A percentile compares a stretch with the other conserved stretches of the same genome.
Conservation (phyloP, 23 tunicate species). For the Clavelina lepadiformis region DNA sequence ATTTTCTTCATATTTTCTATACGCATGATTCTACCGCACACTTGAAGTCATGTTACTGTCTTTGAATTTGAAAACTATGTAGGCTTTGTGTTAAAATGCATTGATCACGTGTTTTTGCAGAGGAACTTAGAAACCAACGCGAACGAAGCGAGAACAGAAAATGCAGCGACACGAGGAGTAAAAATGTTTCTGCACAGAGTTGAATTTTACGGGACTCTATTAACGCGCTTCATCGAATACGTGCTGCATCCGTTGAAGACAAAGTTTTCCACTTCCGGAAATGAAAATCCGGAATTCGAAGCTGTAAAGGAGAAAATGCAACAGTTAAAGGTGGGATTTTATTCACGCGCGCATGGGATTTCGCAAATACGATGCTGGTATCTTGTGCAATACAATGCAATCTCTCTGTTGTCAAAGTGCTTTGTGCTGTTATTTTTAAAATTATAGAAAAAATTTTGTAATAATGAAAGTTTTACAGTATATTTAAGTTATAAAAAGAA, state of each 20-base stretch:
- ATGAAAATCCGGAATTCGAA: slow-evolving; percentile 39
- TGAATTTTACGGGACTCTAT: slow-evolving; percentile 70
- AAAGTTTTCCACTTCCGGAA: slow-evolving; percentile 26
- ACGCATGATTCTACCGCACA: too few relatives aligned
- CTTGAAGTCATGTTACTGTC: too few relatives aligned
- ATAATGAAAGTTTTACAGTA: neutral
- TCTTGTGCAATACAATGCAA: neutral
- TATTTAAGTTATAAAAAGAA: neutral
- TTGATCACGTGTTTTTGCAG: slow-evolving; percentile 34
- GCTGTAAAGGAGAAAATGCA: slow-evolving; percentile 52
- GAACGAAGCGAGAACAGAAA: slow-evolving; percentile 47
- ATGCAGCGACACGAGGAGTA: slow-evolving; percentile 80
- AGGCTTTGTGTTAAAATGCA: too few relatives aligned
- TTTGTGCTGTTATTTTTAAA: neutral
- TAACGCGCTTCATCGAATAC: slow-evolving; percentile 67
- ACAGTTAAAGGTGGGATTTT: slow-evolving; percentile 34
- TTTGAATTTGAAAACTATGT: too few relatives aligned
- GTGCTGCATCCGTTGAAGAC: slow-evolving; percentile 34
- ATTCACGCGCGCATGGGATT: too few relatives aligned
- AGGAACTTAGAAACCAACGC: slow-evolving; percentile 72
- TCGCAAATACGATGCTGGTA: too few relatives aligned
- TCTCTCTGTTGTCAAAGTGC: neutral
- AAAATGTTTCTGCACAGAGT: slow-evolving; percentile 67
- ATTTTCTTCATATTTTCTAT: too few relatives aligned
- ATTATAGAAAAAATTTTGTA: neutral